Evolutionary conservation across 2,113 vertebrate species (phyloP).

Genomic region (Potamarius usumacintae): DNA sequence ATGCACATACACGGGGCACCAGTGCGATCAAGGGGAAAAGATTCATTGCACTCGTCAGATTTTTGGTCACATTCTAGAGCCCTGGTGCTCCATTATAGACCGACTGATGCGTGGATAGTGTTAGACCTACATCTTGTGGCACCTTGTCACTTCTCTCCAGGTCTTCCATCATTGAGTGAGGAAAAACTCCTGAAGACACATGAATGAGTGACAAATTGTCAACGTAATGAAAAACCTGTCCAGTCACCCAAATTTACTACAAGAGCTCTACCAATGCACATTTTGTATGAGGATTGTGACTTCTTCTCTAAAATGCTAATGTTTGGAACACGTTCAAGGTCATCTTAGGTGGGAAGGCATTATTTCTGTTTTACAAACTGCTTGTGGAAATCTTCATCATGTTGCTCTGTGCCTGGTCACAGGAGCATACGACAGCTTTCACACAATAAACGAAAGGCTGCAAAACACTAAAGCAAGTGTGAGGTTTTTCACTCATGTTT

Average conservation of each 20-base stretch:
- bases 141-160: neutral
- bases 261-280: neutral
- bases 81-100: neutral
- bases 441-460: constrained; percentile 13
- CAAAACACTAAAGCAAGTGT: constrained; percentile 26
- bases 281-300: neutral
- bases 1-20: too few species aligned
- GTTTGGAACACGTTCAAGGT: neutral
- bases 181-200: neutral
- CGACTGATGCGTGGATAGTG: neutral
- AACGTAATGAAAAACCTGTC: neutral
- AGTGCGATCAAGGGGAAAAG: too few species aligned
- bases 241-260: too few species aligned
- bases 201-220: neutral
- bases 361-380: constrained; percentile 1
- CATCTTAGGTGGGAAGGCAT: neutral
- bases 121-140: neutral
- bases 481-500: constrained; percentile 16
- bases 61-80: too few species aligned
- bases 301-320: neutral
- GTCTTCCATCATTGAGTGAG: neutral
- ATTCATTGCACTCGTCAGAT: too few species aligned
- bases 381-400: constrained; percentile 17
- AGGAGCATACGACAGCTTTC: constrained; percentile 27
- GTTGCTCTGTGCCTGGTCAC: constrained; percentile 15